phyloP scores from a whole-genome alignment of 1,140 invertebrate species.

The Neodiprion virginianus region DNA sequence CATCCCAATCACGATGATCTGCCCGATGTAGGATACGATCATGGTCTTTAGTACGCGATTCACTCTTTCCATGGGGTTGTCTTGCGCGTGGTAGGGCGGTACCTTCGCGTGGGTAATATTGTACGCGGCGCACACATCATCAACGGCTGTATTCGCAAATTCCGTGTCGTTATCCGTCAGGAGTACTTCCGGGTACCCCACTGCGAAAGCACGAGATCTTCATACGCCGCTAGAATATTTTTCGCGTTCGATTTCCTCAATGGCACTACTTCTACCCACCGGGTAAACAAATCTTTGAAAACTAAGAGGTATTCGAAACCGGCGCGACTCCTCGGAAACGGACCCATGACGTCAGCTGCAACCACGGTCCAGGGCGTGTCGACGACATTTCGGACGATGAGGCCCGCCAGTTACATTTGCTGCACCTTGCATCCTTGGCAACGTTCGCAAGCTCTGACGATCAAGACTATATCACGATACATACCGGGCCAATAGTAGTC shows the following conservation, averaged over 20 bases:
- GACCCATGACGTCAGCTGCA: slow-evolving; percentile 7
- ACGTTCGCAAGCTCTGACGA: slow-evolving; percentile 25
- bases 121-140: background rate
- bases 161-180: slow-evolving; percentile 57
- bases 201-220: background rate
- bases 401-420: slow-evolving; percentile 8
- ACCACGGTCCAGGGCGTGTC: slow-evolving; percentile 28
- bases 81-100: slow-evolving; percentile 44
- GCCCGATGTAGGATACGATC: slow-evolving; percentile 34
- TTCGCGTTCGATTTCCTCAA: too few species aligned
- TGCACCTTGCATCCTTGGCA: slow-evolving; percentile 29
- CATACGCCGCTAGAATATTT: too few species aligned
- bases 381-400: slow-evolving; percentile 24
- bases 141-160: slow-evolving; percentile 34
- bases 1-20: slow-evolving; percentile 49
- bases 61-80: slow-evolving; percentile 45
- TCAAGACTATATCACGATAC: slow-evolving; percentile 26
- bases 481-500: slow-evolving; percentile 45
- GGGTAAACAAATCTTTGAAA: background rate
- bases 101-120: slow-evolving; percentile 37
- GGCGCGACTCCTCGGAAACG: background rate
- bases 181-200: slow-evolving; percentile 34
- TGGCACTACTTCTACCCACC: too few species aligned
- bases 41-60: slow-evolving; percentile 26
- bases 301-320: background rate